phyloP scores from a whole-genome alignment of 2,888 invertebrate species.

The Ceraclea dissimilis region DNA sequence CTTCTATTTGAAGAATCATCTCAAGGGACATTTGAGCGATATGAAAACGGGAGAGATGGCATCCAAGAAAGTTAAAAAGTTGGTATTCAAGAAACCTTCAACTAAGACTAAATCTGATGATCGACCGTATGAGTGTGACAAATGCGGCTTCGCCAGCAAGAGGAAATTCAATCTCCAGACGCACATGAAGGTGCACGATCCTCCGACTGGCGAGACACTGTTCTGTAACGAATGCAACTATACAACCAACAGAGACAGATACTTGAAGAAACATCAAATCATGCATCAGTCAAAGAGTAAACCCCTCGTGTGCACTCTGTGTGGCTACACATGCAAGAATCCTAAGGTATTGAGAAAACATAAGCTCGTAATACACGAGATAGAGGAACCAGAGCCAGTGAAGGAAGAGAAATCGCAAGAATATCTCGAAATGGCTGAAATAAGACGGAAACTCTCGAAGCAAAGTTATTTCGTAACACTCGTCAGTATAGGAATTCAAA shows the following conservation, averaged over 20 bases:
- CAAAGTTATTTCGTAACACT: background rate
- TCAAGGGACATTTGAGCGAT: slow-evolving; percentile 6
- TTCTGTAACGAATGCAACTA: slow-evolving; percentile 15
- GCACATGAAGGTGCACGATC: slow-evolving; percentile 15
- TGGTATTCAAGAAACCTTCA: background rate
- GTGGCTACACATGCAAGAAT: slow-evolving; percentile 17
- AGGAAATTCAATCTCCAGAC: slow-evolving; percentile 15
- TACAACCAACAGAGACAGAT: slow-evolving; percentile 7
- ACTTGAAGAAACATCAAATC: slow-evolving; percentile 10
- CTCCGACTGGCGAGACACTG: slow-evolving; percentile 9
- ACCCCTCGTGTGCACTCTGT: slow-evolving; percentile 17
- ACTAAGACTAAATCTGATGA: slow-evolving; percentile 12
- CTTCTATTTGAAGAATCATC: slow-evolving; percentile 13
- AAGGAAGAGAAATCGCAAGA: background rate
- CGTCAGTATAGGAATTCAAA: slow-evolving; percentile 10
- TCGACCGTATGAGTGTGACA: slow-evolving; percentile 12
- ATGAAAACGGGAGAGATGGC: background rate
- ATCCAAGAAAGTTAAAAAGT: background rate
- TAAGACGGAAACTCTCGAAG: slow-evolving; percentile 5
- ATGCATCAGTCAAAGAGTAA: slow-evolving; percentile 11
- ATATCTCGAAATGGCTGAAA: background rate
- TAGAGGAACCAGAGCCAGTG: slow-evolving; percentile 9
- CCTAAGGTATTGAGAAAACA: slow-evolving; percentile 12
- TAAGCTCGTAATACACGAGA: slow-evolving; percentile 11
- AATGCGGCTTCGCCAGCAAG: slow-evolving; percentile 15